Conservation (phyloP, 2,113 vertebrate species). For the Channa argus region DNA sequence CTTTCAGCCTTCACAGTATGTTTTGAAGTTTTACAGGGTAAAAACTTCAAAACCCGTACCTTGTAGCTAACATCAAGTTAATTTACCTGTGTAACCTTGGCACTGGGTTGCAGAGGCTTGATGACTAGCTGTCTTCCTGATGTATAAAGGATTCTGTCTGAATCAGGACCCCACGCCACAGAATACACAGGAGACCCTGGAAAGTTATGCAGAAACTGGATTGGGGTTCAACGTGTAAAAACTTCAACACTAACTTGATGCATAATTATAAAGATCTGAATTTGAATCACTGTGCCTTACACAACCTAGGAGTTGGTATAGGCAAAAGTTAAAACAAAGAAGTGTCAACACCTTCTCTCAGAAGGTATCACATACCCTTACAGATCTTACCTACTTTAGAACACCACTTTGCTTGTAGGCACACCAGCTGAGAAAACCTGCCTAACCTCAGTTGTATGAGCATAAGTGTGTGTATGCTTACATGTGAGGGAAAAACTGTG, state of each 20-base stretch:
- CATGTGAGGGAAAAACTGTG: constrained; percentile 11
- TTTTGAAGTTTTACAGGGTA: neutral
- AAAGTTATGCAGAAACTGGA: constrained; percentile 38
- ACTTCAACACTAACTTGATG: no score
- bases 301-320: constrained; percentile 14
- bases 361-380: constrained; percentile 36
- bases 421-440: constrained; percentile 66
- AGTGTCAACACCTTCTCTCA: constrained; percentile 35
- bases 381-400: constrained; percentile 50
- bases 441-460: constrained; percentile 39
- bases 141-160: constrained; percentile 93
- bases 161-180: constrained; percentile 94
- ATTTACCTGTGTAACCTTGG: constrained; percentile 92
- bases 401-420: constrained; percentile 47
- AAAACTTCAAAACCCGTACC: neutral
- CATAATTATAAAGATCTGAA: neutral
- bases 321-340: constrained; percentile 26
- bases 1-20: no score
- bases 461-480: constrained; percentile 17
- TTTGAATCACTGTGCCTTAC: no score
- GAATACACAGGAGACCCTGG: constrained; percentile 93
- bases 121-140: constrained; percentile 92
- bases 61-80: neutral
- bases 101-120: constrained; percentile 95
- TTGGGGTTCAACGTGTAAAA: no score